Evolutionary conservation across 2,888 invertebrate genomes (phyloP), one percentile per base, ranked within the genome.

Genomic region (Galeopsomyia nigrocyanea): DNA sequence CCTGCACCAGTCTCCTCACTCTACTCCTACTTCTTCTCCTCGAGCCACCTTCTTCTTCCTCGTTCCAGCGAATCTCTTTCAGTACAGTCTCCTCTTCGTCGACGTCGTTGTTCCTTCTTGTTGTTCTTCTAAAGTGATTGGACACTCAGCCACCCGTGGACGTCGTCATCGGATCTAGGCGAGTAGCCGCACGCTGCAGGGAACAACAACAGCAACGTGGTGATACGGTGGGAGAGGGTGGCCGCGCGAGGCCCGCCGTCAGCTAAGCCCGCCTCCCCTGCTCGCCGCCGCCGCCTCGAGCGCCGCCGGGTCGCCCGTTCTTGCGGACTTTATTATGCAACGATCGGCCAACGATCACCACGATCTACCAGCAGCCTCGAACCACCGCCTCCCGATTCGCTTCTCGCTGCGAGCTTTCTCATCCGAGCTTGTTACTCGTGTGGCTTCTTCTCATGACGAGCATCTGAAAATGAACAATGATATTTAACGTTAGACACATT

Each of bases 381-480:
- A 22, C 39, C 16, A 50, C 47, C 21, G 21, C 19, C 51, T 39
- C 39, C n/a, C 26, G 9, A 0, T 16, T 17, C 47, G 17, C 16
- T 55, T 19, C 51, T 51, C 19, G 47, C 50, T 39, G 31, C 56
- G 39, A 46, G 46, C n/a, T 10, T 39, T 39, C 26, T 64, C 50
- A 64, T 31, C 60, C 61, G 55, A 21, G 55, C 19, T 17, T 21
- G 22, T 10, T 14, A 7, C 10, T 10, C 55, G 19, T 19, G 19
- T 13, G 26, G 16, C 21, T 26, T 26, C 56, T 21, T 22, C 55
- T 21, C 26, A 22, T 19, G 26, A 17, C 26, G 56, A 14, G 13
- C 22, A 39, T 39, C 39, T 39, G 39, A 1, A 39, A 31, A 13
- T 10, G 7, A 39, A 1, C 39, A 39, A 39, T 39, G 31, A 31